Base-by-base conservation (phyloP, 2,888 invertebrate genomes). In the Oegoconia quadripuncta region DNA sequence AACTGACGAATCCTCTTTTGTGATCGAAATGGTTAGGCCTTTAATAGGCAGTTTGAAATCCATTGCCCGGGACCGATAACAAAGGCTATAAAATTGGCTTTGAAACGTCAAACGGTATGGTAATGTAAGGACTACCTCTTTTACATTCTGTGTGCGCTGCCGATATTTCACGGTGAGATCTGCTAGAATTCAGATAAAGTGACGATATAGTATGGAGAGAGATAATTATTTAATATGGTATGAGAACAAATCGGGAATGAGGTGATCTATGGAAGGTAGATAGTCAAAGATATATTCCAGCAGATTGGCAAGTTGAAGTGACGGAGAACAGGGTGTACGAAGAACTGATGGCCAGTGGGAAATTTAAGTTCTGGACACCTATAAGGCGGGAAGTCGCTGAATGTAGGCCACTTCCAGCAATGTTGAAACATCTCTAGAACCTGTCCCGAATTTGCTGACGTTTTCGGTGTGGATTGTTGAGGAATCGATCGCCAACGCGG, bases 51-150 rank as follows among this genome's bases (percentile, higher is more conserved):
- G 70, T 78, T 78, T 74, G 68, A 80, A 80, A 77, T 82, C 79
- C 74, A 78, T 76, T 62, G 55, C 48, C 6, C 48, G 46, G n/a
- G 47, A 46, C 60, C 69, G 77, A 77, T 80, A 79, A 70, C 76
- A 71, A 67, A 65, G 64, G 74, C 77, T 81, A 82, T 83, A 79
- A 81, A 83, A 81, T 79, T 72, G 78, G 71, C 75, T 77, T 73
- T 70, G 68, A 74, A 74, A 75, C 78, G 77, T 80, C 77, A 79
- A 76, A 75, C 77, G 78, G 66, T 81, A 81, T 83, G 84, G 76
- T 81, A 83, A 83, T 83, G 72, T 60, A 62, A 72, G 69, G 69
- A 69, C 64, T 60, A 56, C 60, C 64, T 71, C 64, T 68, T 77
- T 75, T 76, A 69, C 74, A 80, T 83, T 78, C 82, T 61, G 54